Conservation (phyloP, 2,888 invertebrate genomes). For the Eristalis tenax region DNA sequence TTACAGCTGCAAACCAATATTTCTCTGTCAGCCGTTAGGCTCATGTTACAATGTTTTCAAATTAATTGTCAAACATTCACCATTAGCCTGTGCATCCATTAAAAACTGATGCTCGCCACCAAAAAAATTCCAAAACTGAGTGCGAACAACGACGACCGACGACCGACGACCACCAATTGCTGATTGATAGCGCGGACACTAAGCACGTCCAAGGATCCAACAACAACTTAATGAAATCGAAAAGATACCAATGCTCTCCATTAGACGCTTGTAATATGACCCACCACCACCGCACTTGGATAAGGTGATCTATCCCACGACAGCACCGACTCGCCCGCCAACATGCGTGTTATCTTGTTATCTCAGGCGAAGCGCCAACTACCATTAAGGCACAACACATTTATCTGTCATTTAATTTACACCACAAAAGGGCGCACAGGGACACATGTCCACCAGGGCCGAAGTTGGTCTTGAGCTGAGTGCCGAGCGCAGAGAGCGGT, state of each 20-base stretch:
- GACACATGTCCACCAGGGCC: slow-evolving; percentile 37
- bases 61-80: slow-evolving; percentile 38
- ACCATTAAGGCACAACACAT: slow-evolving; percentile 70
- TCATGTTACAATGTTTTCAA: slow-evolving; percentile 43
- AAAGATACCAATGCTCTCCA: slow-evolving; percentile 60
- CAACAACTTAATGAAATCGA: slow-evolving; percentile 61
- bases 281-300: slow-evolving; percentile 54
- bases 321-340: slow-evolving; percentile 44
- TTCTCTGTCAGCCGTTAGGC: slow-evolving; percentile 6
- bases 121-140: not conserved
- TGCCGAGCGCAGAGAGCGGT: not conserved
- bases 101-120: slow-evolving; percentile 34
- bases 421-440: slow-evolving; percentile 63
- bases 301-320: slow-evolving; percentile 19
- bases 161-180: slow-evolving; percentile 27
- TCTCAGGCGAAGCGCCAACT: slow-evolving; percentile 69
- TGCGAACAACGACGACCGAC: not conserved
- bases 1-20: not conserved
- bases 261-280: slow-evolving; percentile 67
- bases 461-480: not conserved
- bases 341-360: slow-evolving; percentile 67
- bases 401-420: slow-evolving; percentile 71
- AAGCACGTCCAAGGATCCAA: slow-evolving; percentile 32
- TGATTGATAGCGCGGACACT: slow-evolving; percentile 61
- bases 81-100: slow-evolving; percentile 43